phyloP scores from a whole-genome alignment of 2,888 invertebrate species.

The Drosophila kuntzei region DNA sequence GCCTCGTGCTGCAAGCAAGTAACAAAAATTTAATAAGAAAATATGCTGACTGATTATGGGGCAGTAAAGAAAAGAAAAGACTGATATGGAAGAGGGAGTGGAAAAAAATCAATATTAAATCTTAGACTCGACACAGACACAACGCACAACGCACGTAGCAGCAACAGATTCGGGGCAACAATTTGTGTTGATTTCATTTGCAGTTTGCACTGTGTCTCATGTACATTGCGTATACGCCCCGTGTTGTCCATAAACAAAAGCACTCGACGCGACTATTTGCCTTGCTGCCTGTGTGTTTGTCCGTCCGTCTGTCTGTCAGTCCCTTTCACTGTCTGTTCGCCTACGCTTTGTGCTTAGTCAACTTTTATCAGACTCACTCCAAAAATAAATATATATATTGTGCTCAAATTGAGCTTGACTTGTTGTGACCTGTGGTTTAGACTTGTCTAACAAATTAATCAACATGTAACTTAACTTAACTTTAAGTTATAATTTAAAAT shows the following conservation, averaged over 20 bases:
- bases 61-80: conserved; percentile 1
- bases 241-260: conserved; percentile 28
- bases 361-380: conserved; percentile 30
- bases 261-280: conserved; percentile 24
- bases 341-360: conserved; percentile 54
- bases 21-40: conserved; percentile 65
- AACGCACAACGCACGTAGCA: conserved; percentile 42
- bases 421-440: conserved; percentile 5
- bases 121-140: conserved; percentile 43
- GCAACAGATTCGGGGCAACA: conserved; percentile 62
- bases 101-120: conserved; percentile 58
- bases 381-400: conserved; percentile 25
- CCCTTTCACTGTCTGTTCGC: conserved; percentile 2
- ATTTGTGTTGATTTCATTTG: conserved; percentile 80
- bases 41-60: conserved; percentile 60
- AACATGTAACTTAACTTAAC: conserved; percentile 14
- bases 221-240: conserved; percentile 55
- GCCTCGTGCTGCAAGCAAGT: conserved; percentile 89
- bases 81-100: neutral
- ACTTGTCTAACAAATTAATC: conserved; percentile 23
- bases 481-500: too few species aligned
- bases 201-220: conserved; percentile 56
- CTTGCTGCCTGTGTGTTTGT: neutral
- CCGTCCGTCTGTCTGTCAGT: conserved; percentile 3
- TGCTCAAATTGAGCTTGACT: conserved; percentile 18